Conservation (phyloP, 2,797 vertebrate species). For the Threskiornis aethiopicus region DNA sequence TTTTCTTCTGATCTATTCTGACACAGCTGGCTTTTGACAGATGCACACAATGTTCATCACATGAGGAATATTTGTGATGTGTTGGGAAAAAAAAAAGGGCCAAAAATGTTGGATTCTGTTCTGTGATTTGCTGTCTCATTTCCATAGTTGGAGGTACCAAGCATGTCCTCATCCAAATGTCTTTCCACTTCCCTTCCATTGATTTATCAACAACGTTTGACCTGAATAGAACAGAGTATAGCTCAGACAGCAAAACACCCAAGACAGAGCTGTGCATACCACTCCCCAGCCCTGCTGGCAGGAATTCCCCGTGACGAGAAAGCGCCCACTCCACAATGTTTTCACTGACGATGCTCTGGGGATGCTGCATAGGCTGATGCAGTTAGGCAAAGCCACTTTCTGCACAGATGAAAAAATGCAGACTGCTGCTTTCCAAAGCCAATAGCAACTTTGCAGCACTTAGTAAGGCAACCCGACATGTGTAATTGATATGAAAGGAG, state of each 20-base stretch:
- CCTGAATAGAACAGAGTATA: not conserved
- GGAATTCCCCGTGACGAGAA: not conserved
- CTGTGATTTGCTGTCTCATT: not conserved
- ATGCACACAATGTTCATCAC: not conserved
- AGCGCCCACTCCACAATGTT: rapidly evolving
- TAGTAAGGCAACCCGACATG: not conserved
- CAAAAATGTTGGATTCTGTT: not conserved
- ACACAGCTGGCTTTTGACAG: not conserved
- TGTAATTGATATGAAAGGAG: not conserved
- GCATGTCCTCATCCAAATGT: not conserved
- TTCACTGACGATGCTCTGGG: not conserved
- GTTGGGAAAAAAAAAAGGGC: not conserved
- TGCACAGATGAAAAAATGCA: not conserved
- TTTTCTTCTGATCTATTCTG: not conserved
- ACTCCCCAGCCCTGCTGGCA: not conserved
- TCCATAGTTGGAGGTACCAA: not conserved
- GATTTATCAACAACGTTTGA: not conserved
- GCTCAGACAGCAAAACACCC: not conserved
- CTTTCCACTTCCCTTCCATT: rapidly evolving
- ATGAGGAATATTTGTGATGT: not conserved
- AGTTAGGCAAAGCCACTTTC: not conserved
- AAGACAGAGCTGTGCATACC: not conserved
- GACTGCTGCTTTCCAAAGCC: not conserved
- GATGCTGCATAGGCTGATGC: not conserved
- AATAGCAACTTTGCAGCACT: not conserved